Percentiles rank a stretch among this genome's conserved stretches.
Conservation (phyloP, 2,797 vertebrate species). For the Setipinna tenuifilis region DNA sequence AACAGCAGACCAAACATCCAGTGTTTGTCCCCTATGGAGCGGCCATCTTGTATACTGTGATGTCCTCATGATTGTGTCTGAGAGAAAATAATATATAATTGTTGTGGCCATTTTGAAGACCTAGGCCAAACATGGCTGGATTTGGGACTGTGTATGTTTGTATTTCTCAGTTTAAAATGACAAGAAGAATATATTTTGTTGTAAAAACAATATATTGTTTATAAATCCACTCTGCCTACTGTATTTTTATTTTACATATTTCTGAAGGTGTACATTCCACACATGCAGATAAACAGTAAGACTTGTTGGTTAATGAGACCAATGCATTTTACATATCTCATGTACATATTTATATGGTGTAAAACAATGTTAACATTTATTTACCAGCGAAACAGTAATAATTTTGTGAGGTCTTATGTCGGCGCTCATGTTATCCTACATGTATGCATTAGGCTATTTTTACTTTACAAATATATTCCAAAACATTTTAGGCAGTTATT, state of each 20-base stretch:
- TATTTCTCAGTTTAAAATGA: slow-evolving; percentile 33
- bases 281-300: not conserved
- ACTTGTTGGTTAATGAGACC: not conserved
- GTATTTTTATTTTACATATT: not conserved
- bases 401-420: too few relatives aligned
- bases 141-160: slow-evolving; percentile 39
- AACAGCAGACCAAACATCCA: not conserved
- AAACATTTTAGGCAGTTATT: not conserved
- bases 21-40: slow-evolving; percentile 18
- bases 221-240: slow-evolving; percentile 41
- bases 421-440: too few relatives aligned
- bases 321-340: not conserved
- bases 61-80: not conserved
- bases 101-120: not conserved
- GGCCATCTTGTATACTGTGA: not conserved
- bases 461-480: too few relatives aligned
- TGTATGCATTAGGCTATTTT: too few relatives aligned
- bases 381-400: too few relatives aligned
- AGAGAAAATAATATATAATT: not conserved
- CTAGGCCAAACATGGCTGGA: slow-evolving; percentile 23
- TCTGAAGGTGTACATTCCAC: not conserved
- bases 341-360: not conserved
- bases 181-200: slow-evolving; percentile 52
- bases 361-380: too few relatives aligned
- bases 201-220: slow-evolving; percentile 49